phyloP scores from a whole-genome alignment of 2,888 invertebrate species.

The Orchestes rusci region DNA sequence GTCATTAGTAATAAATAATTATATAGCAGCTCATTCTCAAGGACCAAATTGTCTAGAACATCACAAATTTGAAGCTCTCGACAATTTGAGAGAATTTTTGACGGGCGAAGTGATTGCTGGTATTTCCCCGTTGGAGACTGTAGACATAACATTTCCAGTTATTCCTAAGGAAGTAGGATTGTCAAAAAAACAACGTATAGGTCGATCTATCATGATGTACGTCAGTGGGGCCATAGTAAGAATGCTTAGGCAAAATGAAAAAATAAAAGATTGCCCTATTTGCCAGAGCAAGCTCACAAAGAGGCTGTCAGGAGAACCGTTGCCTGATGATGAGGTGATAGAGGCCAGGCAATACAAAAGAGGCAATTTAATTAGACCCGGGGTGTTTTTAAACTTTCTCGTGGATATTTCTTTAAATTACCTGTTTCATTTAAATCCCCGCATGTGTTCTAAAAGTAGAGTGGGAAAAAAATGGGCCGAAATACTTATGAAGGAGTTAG shows the following conservation, averaged over 20 bases:
- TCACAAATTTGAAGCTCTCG: neutral
- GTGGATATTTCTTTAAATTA: neutral
- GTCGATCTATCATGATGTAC: neutral
- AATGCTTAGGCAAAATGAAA: neutral
- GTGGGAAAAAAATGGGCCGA: neutral
- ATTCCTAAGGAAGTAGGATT: neutral
- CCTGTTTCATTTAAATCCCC: neutral
- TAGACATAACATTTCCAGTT: neutral
- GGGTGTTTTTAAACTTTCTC: neutral
- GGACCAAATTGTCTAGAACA: neutral
- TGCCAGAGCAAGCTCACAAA: neutral
- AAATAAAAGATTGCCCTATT: neutral
- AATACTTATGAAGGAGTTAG: neutral
- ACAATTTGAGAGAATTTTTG: neutral
- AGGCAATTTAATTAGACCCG: neutral
- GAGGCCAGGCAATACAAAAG: neutral
- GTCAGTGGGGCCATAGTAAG: neutral
- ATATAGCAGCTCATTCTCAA: neutral
- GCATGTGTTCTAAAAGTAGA: neutral
- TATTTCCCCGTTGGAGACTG: neutral
- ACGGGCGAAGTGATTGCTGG: neutral
- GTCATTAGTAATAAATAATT: neutral
- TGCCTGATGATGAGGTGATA: neutral
- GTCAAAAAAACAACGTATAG: neutral
- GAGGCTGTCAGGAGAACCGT: neutral